These are phyloP conservation scores for Osedax frankpressi DNA, from an alignment of 2,888 invertebrate genomes.

Conservation along the genomic window DNA sequence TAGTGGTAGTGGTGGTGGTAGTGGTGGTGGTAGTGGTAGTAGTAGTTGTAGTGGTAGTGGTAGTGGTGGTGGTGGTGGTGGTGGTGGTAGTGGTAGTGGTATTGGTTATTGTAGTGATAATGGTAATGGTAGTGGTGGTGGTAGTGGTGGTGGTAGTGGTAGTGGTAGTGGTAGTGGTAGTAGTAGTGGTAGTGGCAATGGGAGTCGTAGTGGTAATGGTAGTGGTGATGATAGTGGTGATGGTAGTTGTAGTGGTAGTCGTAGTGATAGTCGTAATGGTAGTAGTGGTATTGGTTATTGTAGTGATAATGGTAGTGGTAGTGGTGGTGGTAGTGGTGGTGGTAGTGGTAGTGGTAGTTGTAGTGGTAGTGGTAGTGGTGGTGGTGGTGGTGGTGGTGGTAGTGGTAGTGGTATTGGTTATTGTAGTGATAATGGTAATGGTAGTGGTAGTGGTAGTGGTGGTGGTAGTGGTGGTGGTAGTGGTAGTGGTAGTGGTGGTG, in stretches of 20 bases:
- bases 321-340: not conserved
- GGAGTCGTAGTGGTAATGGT: not conserved
- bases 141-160: not conserved
- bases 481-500: too few relatives aligned
- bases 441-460: too few relatives aligned
- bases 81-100: not conserved
- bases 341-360: not conserved
- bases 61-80: not conserved
- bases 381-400: not conserved
- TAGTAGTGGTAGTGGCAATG: not conserved
- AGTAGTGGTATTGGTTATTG: too few relatives aligned
- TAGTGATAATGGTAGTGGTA: too few relatives aligned
- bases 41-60: not conserved
- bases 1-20: not conserved
- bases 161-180: not conserved
- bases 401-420: not conserved
- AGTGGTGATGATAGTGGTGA: not conserved
- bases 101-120: not conserved
- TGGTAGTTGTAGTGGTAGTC: not conserved
- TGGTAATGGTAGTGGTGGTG: not conserved
- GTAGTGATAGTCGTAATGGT: not conserved
- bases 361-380: not conserved
- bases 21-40: not conserved
- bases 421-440: not conserved
- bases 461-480: too few relatives aligned